Evolutionary conservation across 2,888 invertebrate genomes (phyloP).

Genomic region (Polietes domitor): DNA sequence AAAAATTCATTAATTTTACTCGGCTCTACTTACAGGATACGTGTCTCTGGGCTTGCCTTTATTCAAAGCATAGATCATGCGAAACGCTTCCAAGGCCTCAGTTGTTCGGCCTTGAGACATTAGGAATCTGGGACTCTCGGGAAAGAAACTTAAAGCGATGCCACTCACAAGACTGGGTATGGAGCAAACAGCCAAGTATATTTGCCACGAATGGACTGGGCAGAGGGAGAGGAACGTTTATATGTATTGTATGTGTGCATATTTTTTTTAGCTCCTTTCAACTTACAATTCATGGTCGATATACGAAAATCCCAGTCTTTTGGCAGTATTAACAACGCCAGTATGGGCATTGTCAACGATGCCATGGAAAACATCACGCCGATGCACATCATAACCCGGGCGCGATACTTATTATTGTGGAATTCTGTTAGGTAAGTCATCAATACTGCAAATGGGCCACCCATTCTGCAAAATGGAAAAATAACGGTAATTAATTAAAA

Average conservation of each 20-base stretch:
- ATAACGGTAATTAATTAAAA: not conserved
- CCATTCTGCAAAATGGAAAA: slow-evolving; percentile 5
- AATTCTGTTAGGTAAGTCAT: slow-evolving; percentile 89
- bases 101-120: slow-evolving; percentile 70
- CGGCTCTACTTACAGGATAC: slow-evolving; percentile 61
- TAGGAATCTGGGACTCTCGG: slow-evolving; percentile 74
- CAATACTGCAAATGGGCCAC: slow-evolving; percentile 80
- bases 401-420: slow-evolving; percentile 85
- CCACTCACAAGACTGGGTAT: slow-evolving; percentile 85
- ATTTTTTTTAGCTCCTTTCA: not conserved
- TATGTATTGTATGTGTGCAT: no score
- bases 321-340: slow-evolving; percentile 89
- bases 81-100: slow-evolving; percentile 73
- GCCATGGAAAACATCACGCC: slow-evolving; percentile 86
- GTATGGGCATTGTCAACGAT: slow-evolving; percentile 84
- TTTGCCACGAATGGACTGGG: slow-evolving; percentile 76
- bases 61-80: slow-evolving; percentile 85
- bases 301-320: slow-evolving; percentile 83
- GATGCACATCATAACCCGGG: slow-evolving; percentile 85
- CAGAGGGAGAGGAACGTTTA: not conserved
- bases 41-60: slow-evolving; percentile 82
- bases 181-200: slow-evolving; percentile 82
- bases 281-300: slow-evolving; percentile 73
- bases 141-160: slow-evolving; percentile 82
- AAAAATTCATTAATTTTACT: not conserved